These are phyloP conservation scores for Laticauda colubrina DNA, from an alignment of 2,113 vertebrate species.

Conservation along the genomic window DNA sequence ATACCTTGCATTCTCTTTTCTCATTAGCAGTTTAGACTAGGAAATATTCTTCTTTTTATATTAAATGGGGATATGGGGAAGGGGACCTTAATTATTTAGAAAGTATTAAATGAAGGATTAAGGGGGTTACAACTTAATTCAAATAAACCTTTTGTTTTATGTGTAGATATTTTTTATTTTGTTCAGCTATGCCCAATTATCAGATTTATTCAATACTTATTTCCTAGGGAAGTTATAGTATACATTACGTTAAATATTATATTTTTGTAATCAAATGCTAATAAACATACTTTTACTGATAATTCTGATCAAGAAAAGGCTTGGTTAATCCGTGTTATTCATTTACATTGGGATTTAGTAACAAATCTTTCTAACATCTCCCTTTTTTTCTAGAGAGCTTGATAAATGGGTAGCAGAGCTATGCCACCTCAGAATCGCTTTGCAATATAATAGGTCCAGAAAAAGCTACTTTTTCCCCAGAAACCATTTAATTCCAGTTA, in stretches of 20 bases:
- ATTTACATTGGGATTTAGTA: not conserved
- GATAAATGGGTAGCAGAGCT: conserved; percentile 94
- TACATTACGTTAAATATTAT: not conserved
- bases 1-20: not conserved
- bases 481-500: not conserved
- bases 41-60: not conserved
- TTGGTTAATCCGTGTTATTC: not conserved
- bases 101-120: not conserved
- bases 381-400: conserved; percentile 80
- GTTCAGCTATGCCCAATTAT: not conserved
- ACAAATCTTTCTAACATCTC: conserved; percentile 2
- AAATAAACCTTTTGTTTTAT: not conserved
- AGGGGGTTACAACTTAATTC: not conserved
- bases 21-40: not conserved
- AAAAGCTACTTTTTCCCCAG: not conserved
- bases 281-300: not conserved
- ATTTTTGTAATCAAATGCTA: not conserved
- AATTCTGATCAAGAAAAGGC: not conserved
- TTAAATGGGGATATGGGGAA: not conserved
- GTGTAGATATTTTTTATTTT: not conserved
- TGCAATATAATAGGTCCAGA: not conserved
- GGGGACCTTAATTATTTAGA: not conserved
- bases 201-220: not conserved
- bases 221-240: not conserved
- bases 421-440: conserved; percentile 79